Conservation (phyloP, 1,140 invertebrate species). For the Sycobia sp. region DNA sequence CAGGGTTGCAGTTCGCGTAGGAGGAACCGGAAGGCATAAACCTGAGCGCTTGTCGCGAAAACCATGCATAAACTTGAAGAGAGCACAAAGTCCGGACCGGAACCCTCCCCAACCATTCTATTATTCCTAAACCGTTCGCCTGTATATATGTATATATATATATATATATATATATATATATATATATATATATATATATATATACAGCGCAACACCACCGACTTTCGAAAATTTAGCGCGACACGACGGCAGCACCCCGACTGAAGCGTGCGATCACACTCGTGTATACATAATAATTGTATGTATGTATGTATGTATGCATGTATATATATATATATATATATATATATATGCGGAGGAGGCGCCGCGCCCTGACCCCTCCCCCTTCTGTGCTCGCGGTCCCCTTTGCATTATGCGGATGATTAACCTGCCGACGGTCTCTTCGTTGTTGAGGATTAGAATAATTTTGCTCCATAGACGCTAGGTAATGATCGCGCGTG, state of each 20-base stretch:
- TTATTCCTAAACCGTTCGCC: conserved; percentile 16
- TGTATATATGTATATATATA: too few species aligned
- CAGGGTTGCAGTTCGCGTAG: conserved; percentile 29
- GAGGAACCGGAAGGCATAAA: conserved; percentile 59
- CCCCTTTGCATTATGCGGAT: conserved; percentile 5
- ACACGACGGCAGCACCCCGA: too few species aligned
- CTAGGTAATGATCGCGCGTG: too few species aligned
- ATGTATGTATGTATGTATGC: too few species aligned
- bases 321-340: too few species aligned
- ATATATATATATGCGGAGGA: not conserved
- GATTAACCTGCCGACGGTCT: conserved; percentile 16
- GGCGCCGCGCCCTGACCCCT: not conserved
- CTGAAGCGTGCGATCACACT: too few species aligned
- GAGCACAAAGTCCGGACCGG: not conserved
- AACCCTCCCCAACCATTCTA: conserved; percentile 18
- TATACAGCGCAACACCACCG: not conserved
- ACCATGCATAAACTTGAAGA: too few species aligned
- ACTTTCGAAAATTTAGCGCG: conserved; percentile 8
- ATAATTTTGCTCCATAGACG: not conserved
- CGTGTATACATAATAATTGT: too few species aligned
- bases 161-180: too few species aligned
- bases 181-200: too few species aligned
- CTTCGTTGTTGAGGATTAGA: not conserved
- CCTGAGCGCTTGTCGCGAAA: conserved; percentile 34
- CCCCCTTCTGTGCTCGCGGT: not conserved